Percentiles rank a stretch among this genome's conserved stretches.
Conservation (phyloP, 1,140 invertebrate genomes). For the Idris sp. region DNA sequence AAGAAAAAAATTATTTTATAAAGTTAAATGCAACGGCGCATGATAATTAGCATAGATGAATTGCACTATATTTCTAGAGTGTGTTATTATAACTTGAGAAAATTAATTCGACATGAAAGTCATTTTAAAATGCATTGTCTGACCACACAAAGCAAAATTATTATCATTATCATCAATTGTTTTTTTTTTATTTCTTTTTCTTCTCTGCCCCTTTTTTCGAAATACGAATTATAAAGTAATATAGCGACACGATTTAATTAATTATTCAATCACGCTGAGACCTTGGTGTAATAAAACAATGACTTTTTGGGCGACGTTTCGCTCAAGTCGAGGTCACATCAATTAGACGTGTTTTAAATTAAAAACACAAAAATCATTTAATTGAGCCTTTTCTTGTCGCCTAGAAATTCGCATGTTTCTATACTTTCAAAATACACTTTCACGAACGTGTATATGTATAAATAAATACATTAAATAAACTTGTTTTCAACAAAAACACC, state of each 20-base stretch:
- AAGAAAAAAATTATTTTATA: conserved; percentile 43
- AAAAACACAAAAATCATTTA: no score
- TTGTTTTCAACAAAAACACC: conserved; percentile 35
- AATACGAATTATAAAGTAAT: no score
- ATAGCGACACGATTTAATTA: conserved; percentile 13
- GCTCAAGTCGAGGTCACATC: conserved; percentile 17
- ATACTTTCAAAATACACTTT: no score
- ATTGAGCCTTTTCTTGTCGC: neutral
- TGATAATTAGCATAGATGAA: conserved; percentile 40
- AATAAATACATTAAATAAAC: conserved; percentile 47
- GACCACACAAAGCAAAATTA: no score
- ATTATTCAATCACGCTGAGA: conserved; percentile 18
- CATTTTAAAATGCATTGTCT: conserved; percentile 3
- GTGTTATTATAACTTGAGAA: conserved; percentile 23
- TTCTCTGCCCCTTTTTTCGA: no score
- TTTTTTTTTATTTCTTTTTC: no score
- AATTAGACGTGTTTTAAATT: conserved; percentile 32
- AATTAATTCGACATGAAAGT: conserved; percentile 8
- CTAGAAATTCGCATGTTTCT: no score
- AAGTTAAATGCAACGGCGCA: conserved; percentile 28
- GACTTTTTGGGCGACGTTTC: conserved; percentile 2
- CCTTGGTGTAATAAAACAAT: no score
- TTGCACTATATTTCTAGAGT: conserved; percentile 32
- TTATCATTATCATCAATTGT: no score
- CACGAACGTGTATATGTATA: conserved; percentile 39